Evolutionary conservation across 2,888 invertebrate genomes (phyloP).

Genomic region (Drosophila imparisetae): DNA sequence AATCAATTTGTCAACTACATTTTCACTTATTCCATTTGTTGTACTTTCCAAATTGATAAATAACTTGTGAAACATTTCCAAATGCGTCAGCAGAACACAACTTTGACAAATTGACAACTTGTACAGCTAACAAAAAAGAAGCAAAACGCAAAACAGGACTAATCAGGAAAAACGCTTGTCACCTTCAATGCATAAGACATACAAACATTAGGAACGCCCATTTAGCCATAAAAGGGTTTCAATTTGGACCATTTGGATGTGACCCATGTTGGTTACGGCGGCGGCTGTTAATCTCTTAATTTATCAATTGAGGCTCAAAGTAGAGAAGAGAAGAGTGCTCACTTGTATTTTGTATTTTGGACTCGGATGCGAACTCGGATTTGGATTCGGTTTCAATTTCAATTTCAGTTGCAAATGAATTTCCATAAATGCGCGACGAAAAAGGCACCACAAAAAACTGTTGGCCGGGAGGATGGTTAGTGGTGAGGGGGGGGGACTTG

Average conservation of each 20-base stretch:
- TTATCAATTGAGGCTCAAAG: conserved; percentile 68
- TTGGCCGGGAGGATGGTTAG: not conserved
- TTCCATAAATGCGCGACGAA: conserved; percentile 78
- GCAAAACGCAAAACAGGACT: conserved; percentile 11
- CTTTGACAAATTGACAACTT: conserved; percentile 4
- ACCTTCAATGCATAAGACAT: conserved; percentile 50
- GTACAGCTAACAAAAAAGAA: not conserved
- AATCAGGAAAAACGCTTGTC: conserved; percentile 48
- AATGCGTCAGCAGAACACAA: conserved; percentile 1
- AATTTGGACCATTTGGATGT: conserved; percentile 35
- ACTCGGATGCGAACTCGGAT: conserved; percentile 21
- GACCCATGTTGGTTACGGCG: conserved; percentile 63
- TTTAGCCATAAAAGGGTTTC: conserved; percentile 55
- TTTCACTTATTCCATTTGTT: not conserved
- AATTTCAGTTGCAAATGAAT: conserved; percentile 81
- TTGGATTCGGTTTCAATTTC: conserved; percentile 53
- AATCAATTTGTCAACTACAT: conserved; percentile 33
- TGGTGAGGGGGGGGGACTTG: not conserved
- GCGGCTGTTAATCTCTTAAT: conserved; percentile 80
- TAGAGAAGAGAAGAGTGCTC: conserved; percentile 10
- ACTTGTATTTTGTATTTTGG: conserved; percentile 3
- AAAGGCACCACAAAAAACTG: conserved; percentile 49
- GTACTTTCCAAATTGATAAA: not conserved
- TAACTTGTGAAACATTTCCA: not conserved
- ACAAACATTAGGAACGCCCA: conserved; percentile 71